Evolutionary conservation across 2,888 invertebrate species (phyloP).

Genomic region (Caenorhabditis sp.): DNA sequence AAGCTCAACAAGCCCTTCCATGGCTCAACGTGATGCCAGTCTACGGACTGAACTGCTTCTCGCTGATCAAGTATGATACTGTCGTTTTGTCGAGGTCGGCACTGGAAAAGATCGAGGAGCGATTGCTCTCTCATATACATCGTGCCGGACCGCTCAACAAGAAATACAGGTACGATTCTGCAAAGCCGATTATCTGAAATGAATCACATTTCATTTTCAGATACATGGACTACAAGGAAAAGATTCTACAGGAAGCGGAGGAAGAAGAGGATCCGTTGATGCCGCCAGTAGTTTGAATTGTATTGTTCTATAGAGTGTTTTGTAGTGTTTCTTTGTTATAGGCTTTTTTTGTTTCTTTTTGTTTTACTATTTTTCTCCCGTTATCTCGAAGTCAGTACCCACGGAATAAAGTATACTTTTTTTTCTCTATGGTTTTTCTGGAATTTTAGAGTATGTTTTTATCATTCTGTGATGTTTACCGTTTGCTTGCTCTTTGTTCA

Average conservation of each 20-base stretch:
- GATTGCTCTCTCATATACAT: slow-evolving; percentile 76
- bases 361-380: not conserved
- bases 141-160: slow-evolving; percentile 72
- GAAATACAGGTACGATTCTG: slow-evolving; percentile 70
- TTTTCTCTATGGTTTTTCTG: not conserved
- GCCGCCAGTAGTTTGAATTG: slow-evolving; percentile 78
- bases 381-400: not conserved
- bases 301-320: slow-evolving; percentile 41
- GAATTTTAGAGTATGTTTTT: not conserved
- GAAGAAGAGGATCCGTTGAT: slow-evolving; percentile 77
- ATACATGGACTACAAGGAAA: slow-evolving; percentile 81
- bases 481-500: not conserved
- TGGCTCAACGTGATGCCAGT: slow-evolving; percentile 96
- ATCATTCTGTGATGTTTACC: not conserved
- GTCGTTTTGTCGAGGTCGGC: slow-evolving; percentile 87
- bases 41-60: slow-evolving; percentile 95
- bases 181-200: no score
- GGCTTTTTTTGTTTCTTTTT: slow-evolving; percentile 41
- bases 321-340: slow-evolving; percentile 23
- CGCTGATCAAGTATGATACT: slow-evolving; percentile 97
- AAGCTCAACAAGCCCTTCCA: slow-evolving; percentile 89
- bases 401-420: slow-evolving; percentile 8
- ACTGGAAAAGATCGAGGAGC: slow-evolving; percentile 90
- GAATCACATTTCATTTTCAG: slow-evolving; percentile 52
- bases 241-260: slow-evolving; percentile 77